These are phyloP conservation scores for Drosophila kambysellisi DNA, from an alignment of 2,888 invertebrate species.

Conservation along the genomic window DNA sequence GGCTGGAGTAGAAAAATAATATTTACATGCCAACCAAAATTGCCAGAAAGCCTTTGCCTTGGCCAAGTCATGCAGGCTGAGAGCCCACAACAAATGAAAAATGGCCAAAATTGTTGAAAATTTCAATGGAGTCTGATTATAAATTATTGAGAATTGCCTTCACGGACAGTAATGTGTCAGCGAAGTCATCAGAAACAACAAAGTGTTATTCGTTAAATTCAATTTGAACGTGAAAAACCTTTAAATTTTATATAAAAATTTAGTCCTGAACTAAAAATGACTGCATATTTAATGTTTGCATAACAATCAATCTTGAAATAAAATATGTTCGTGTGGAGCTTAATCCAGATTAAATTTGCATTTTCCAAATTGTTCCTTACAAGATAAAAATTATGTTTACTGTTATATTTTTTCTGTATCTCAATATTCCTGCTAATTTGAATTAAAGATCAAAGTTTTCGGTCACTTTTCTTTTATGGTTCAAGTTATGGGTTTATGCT, in stretches of 20 bases:
- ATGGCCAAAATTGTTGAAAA: constrained; percentile 42
- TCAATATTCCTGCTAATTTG: constrained; percentile 5
- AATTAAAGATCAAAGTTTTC: constrained; percentile 31
- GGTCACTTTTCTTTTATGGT: constrained; percentile 12
- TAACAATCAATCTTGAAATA: neutral
- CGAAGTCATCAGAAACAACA: constrained; percentile 29
- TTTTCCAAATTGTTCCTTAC: neutral
- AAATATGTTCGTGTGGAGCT: neutral
- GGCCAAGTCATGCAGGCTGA: constrained; percentile 31
- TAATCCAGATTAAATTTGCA: neutral
- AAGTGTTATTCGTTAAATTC: constrained; percentile 19
- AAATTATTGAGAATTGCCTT: constrained; percentile 45
- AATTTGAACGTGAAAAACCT: constrained; percentile 6
- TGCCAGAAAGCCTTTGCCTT: constrained; percentile 43
- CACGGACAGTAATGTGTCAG: constrained; percentile 49
- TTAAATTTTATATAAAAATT: constrained; percentile 9
- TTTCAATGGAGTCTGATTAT: constrained; percentile 50
- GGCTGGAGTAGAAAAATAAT: constrained; percentile 68
- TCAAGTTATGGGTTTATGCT: constrained; percentile 17
- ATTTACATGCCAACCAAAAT: constrained; percentile 65
- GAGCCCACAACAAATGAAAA: constrained; percentile 43
- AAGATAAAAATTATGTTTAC: neutral
- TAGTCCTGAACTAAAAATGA: neutral
- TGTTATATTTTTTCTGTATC: neutral
- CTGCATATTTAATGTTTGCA: neutral